phyloP scores from a whole-genome alignment of 2,888 invertebrate genomes.

The Argynnis bischoffii region DNA sequence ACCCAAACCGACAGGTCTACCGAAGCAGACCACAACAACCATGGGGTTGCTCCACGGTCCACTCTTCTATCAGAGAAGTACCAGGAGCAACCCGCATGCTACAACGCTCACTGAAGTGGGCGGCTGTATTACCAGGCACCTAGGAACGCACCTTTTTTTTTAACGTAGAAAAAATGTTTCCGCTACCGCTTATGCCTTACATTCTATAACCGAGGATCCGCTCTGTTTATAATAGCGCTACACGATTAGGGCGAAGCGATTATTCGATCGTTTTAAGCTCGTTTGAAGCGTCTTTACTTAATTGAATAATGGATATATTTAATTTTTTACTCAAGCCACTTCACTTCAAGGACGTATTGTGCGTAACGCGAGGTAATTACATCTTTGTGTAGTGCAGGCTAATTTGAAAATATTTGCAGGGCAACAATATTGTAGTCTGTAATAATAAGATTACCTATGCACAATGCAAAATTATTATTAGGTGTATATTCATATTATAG shows the following conservation, averaged over 20 bases:
- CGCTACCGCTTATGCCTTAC: constrained; percentile 26
- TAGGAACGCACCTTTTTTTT: too few relatives aligned
- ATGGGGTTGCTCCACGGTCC: too few relatives aligned
- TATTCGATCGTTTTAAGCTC: constrained; percentile 44
- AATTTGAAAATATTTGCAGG: neutral
- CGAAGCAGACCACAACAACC: too few relatives aligned
- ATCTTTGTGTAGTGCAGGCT: neutral
- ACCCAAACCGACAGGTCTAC: too few relatives aligned
- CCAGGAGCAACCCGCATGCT: too few relatives aligned
- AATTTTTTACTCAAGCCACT: constrained; percentile 17
- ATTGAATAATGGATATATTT: constrained; percentile 37
- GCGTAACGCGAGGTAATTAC: neutral
- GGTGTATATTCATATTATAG: too few relatives aligned
- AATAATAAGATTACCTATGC: too few relatives aligned
- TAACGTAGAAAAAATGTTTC: neutral
- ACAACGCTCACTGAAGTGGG: too few relatives aligned
- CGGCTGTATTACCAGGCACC: too few relatives aligned
- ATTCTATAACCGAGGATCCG: constrained; percentile 46
- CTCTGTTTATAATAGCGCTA: constrained; percentile 53
- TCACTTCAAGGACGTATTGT: constrained; percentile 11
- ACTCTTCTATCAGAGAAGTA: too few relatives aligned
- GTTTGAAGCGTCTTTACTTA: constrained; percentile 43
- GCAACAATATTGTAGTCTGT: too few relatives aligned
- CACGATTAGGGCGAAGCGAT: constrained; percentile 48
- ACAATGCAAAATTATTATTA: too few relatives aligned